Base-by-base conservation (phyloP, 2,113 vertebrate genomes). In the Argyrosomus japonicus region DNA sequence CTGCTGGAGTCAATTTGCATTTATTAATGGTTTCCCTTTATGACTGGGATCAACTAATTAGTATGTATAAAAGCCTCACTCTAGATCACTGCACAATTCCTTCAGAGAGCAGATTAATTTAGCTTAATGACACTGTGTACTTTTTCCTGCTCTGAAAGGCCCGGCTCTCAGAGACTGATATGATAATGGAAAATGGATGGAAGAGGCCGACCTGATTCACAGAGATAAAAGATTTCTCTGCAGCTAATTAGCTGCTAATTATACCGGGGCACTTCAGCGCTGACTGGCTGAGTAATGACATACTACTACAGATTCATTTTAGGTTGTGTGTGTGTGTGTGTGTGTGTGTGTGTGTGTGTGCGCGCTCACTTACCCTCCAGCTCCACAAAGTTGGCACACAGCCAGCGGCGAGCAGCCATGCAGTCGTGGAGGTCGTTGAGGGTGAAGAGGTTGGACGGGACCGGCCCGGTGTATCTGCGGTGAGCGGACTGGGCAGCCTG, bases 31-130 rank as follows among this genome's bases (percentile, higher is more conserved):
- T 80, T 91, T 94, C 92, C 91, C 51, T 93, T 94, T 92, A 92
- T 95, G 95, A 96, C 95, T 95, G 96, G 94, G 94, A 96, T 95
- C 92, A 91, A 93, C 96, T 96, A 95, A 96, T 95, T 96, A 95
- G 92, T 85, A 93, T 94, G 96, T 93, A 91, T 95, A 95, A 95
- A 96, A 89, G 94, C 95, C 92, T 92, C 82, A 91, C 90, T 88
- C 93, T 95, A 93, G 91, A 95, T 95, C 94, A 92, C 93, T 69
- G 89, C 92, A 95, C 93, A 93, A 95, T 95, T 94, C 93, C 81
- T 95, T 96, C 94, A 94, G 87, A 92, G 85, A 83, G 90, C 93
- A 95, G 96, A 96, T 96, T 95, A 92, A 69, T 96, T 94, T 91
- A 95, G 96, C 96, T 96, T 95, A 95, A 96, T 94, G 93, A 92